Conservation (phyloP, 2,888 invertebrate genomes). For the Trachelus stipa region DNA sequence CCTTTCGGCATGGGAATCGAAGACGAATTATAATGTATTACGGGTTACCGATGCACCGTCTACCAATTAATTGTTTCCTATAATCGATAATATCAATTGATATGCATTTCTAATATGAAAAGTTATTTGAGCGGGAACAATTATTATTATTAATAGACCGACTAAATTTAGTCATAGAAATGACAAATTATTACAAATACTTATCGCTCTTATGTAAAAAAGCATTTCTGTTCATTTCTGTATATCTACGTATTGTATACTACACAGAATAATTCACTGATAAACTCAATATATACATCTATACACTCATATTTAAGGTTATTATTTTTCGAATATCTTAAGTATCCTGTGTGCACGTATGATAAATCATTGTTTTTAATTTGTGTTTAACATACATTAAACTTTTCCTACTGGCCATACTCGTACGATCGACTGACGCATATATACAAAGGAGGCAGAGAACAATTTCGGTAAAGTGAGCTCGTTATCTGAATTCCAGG, state of each 20-base stretch:
- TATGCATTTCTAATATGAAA: background rate
- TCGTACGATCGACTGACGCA: background rate
- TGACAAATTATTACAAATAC: too few relatives aligned
- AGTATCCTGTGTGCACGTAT: background rate
- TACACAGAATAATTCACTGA: background rate
- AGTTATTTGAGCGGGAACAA: background rate
- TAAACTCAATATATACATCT: background rate
- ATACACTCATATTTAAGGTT: background rate
- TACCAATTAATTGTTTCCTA: background rate
- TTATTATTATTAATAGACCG: background rate
- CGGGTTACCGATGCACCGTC: background rate
- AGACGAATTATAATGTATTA: background rate
- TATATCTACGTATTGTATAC: too few relatives aligned
- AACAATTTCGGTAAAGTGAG: background rate
- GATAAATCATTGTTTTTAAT: background rate
- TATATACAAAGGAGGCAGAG: background rate
- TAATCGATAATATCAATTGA: background rate
- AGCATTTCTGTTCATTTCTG: background rate
- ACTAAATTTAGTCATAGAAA: too few relatives aligned
- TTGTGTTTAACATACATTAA: background rate
- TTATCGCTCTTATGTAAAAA: background rate
- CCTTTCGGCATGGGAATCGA: background rate
- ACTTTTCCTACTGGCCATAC: background rate
- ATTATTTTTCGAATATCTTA: background rate
- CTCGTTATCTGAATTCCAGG: background rate